Conservation (phyloP, 2,888 invertebrate genomes). For the Drosophila borealis region DNA sequence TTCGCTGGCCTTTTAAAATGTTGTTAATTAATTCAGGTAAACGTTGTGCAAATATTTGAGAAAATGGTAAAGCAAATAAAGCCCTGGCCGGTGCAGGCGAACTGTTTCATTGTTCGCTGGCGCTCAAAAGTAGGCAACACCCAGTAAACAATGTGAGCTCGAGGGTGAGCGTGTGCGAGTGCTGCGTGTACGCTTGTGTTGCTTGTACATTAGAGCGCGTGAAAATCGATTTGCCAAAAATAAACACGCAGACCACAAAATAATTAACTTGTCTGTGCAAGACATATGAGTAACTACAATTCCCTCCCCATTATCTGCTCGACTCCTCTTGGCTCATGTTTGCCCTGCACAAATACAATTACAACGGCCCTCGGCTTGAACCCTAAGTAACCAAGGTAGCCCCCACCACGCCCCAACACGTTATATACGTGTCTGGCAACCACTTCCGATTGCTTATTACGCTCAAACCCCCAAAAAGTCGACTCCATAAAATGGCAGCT, state of each 20-base stretch:
- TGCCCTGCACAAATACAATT: constrained; percentile 51
- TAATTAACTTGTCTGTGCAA: constrained; percentile 80
- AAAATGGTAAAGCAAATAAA: constrained; percentile 45
- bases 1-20: constrained; percentile 38
- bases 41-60: constrained; percentile 74
- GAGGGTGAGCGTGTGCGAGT: constrained; percentile 8
- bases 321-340: constrained; percentile 24
- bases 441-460: constrained; percentile 78
- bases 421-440: constrained; percentile 70
- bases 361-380: constrained; percentile 25
- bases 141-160: constrained; percentile 16
- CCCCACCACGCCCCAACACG: constrained; percentile 3
- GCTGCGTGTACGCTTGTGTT: constrained; percentile 1
- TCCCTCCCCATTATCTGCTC: constrained; percentile 21
- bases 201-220: constrained; percentile 46
- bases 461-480: constrained; percentile 47
- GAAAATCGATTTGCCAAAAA: constrained; percentile 76
- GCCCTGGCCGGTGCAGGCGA: background rate
- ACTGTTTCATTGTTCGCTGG: constrained; percentile 40
- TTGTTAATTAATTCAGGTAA: constrained; percentile 80
- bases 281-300: constrained; percentile 76
- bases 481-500: constrained; percentile 39
- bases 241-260: constrained; percentile 70
- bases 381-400: constrained; percentile 38
- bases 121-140: constrained; percentile 35